Percentiles rank a stretch among this genome's conserved stretches.
These are phyloP conservation scores for Cryptosula pallasiana DNA, from an alignment of 2,888 invertebrate species.

Conservation along the genomic window DNA sequence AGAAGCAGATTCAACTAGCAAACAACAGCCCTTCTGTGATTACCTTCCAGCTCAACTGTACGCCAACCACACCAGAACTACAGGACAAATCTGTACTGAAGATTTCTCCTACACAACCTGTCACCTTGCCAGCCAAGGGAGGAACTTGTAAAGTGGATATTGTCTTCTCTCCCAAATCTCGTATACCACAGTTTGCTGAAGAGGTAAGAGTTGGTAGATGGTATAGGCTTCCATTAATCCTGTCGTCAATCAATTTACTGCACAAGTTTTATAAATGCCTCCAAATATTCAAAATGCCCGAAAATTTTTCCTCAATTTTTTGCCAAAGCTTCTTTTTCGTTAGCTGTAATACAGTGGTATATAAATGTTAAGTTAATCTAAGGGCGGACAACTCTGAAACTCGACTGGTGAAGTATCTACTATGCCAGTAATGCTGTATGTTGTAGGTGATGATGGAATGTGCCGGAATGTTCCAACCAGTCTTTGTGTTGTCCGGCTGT, in stretches of 20 bases:
- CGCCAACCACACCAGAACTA: constrained; percentile 40
- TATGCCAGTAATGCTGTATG: too few relatives aligned
- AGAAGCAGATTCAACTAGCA: constrained; percentile 45
- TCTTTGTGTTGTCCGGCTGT: constrained; percentile 58
- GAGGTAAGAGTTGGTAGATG: constrained; percentile 41
- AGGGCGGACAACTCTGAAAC: too few relatives aligned
- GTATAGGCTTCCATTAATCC: too few relatives aligned
- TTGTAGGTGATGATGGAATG: constrained; percentile 56
- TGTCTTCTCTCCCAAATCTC: constrained; percentile 42
- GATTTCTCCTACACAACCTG: constrained; percentile 39
- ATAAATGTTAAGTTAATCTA: too few relatives aligned
- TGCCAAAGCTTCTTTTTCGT: too few relatives aligned
- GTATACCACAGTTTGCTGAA: constrained; percentile 51
- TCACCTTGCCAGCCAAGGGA: constrained; percentile 43
- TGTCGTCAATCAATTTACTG: too few relatives aligned
- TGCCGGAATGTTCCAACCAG: constrained; percentile 56
- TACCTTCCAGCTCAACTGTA: constrained; percentile 46
- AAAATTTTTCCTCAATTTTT: too few relatives aligned
- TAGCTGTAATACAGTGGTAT: too few relatives aligned
- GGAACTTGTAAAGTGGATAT: constrained; percentile 48
- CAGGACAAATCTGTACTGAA: constrained; percentile 41
- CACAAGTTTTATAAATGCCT: too few relatives aligned
- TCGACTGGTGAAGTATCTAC: too few relatives aligned
- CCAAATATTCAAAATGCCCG: too few relatives aligned
- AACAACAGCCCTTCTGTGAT: constrained; percentile 51